Evolutionary conservation across 2,888 invertebrate species (phyloP), one percentile per base, ranked within the genome.

Genomic region (Bombylius major): DNA sequence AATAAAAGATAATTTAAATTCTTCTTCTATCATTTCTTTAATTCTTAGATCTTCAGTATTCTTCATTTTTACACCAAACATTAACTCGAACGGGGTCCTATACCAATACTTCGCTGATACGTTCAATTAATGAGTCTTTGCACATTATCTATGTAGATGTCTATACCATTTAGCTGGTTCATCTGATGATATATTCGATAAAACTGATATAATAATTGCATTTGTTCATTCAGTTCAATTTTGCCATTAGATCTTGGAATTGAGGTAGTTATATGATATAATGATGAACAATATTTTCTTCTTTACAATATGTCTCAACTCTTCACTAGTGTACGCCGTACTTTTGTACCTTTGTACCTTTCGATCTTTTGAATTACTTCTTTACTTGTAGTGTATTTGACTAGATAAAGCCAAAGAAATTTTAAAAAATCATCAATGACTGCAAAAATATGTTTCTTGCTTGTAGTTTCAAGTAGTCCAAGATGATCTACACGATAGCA

Each of bases 191-290:
- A 59, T 46, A 31, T 60, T 60, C 32, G 58, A 47, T 14, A 59
- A 48, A 5, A 56, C 51, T 13, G 57, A 47, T 33, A 59, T 34
- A 23, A 59, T 53, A 1, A 48, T 47, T 23, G 54, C 50, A 50
- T 58, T 58, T 14, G 58, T 50, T 32, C 60, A 47, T n/a, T n/a
- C n/a, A n/a, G n/a, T 55, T 60, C 61, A 12, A 61, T 50, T 42
- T 62, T 59, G 3, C 60, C 61, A 36, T 62, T 62, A 13, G 60
- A 60, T 7, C 56, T 51, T 36, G 60, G 56, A 12, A 60, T 56
- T 6, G 54, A 52, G 42, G 61, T 58, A 36, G 58, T 58, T 13
- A n/a, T n/a, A n/a, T n/a, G n/a, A 47, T 51, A 33, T 31, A 49
- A 11, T 54, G 47, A 50, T 57, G 50, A 42, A 51, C 52, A 5